Base-by-base conservation (phyloP, 2,113 vertebrate species). In the Pagrus major region DNA sequence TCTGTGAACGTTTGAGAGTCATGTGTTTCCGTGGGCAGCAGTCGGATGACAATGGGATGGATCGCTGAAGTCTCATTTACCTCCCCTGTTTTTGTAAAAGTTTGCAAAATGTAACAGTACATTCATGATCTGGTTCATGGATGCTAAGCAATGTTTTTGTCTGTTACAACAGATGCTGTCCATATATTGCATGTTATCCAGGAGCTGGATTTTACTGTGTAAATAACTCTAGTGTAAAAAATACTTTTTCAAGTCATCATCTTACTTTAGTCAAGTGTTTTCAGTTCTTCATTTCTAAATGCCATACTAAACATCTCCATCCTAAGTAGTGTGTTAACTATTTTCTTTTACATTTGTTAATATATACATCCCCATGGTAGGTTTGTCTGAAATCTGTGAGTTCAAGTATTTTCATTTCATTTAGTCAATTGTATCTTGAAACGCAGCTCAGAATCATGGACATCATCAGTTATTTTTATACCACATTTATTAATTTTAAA, bases 21-120 rank as follows among this genome's bases (percentile, higher is more conserved):
- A 71, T 83, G 59, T 98, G 96, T 91, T 97, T 97, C 89, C 85
- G 54, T 5, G 27, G 59, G 37, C 93, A 88, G 51, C 89, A 93
- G 5, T 85, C 76, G 2, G 96, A 97, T 6, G 96, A 96, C 0
- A 93, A 83, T 42, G 95, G 89, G 63, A 97, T 97, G 97, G 97
- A 98, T 73, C 96, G 97, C 86, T 98, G 93, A 96, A 80, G 20
- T 65, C 44, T 44, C 47, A 2, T 31, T 61, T 31, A 16, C 16
- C 18, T 35, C 35, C 27, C 2, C 5, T 70, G 73, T 66, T 66
- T 37, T 70, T 0, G 2, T 35, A 39, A 63, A 21, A 5, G 25
- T 63, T 41, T 56, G 18, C 44, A 76, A 66, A 77, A 42, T 71
- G 37, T 52, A 83, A 49, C 8, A 5, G 49, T 69, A 51, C 35